Base-by-base conservation (phyloP, 2,113 vertebrate genomes). In the Podiceps cristatus region DNA sequence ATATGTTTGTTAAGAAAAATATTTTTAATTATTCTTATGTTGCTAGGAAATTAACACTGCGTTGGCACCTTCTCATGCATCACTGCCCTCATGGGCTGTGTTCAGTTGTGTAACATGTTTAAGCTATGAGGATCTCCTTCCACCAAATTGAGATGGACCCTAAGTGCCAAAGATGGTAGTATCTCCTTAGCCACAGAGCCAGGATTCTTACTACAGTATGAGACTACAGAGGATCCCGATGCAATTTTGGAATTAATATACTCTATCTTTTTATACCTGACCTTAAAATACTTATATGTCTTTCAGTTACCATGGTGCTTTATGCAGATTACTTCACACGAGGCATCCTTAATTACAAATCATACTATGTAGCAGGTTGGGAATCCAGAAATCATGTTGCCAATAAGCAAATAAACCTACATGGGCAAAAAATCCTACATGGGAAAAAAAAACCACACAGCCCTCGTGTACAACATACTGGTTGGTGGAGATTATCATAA, bases 281-380 rank as follows among this genome's bases (percentile, higher is more conserved):
- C 66, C 66, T 95, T 91, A 94, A 95, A 95, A 89, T 52, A 81
- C 52, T 44, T 77, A 15, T 9, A 63, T 50, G 67, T 33, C 31
- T 83, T 95, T 75, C 2, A 2, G 93, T 89, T 89, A 91, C 84
- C 66, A 42, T 42, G 31, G 81, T 89, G 58, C 69, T 69, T 95
- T 90, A 64, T 35, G 74, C 45, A 89, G 66, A 93, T 81, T 60
- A 72, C 27, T 93, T 95, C 62, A 92, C 25, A 75, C 0, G 0
- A 88, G 35, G 84, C 69, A 91, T 53, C 58, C 81, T 91, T 90
- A 91, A 95, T 75, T 85, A 89, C 77, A 73, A 87, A 88, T 82
- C 53, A 53, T 45, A 68, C 35, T 68, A 59, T 15, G 37, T 8
- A 79, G 68, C n/a, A 71, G 77, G 80, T 9, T 3, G 29, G 60